Base-by-base conservation (phyloP, 1,140 invertebrate species). In the Macrostomum lignano region DNA sequence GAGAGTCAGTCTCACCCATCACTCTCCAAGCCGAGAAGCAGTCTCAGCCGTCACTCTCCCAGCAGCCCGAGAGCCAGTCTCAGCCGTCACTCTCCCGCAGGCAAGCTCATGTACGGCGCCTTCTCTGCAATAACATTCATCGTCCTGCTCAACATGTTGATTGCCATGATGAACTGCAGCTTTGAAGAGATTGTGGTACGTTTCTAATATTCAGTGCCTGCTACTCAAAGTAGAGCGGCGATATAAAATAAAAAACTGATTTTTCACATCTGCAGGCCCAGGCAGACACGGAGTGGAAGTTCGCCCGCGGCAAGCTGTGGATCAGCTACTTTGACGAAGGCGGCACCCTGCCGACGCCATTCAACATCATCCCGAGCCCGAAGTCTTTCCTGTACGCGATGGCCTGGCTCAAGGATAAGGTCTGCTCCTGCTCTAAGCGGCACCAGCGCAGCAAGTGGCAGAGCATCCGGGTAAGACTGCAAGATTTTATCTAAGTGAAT, bases 301-400 rank as follows among this genome's bases (percentile, higher is more conserved):
- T 93, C 58, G 86, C 86, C 1, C 64, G 86, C 4, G 51, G 53
- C 42, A 84, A 82, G 60, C 59, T 96, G 13, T 96, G 86, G 84
- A 86, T 94, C 44, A 88, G 79, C 54, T 94, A 86, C 59, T 94
- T 96, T 58, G 84, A 93, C 56, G 82, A 94, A 56, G 82, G 81
- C 10, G 79, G 74, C 5, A 93, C 84, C 1, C 71, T 74, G 17
- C 84, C 86, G 5, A 74, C 81, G 9, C 86, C 86, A 1, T 93
- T 94, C 55, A 96, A 94, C 62, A 73, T 46, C n/a, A 48, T 60
- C 26, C 55, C 55, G 13, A 53, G 46, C 37, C 56, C 55, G 10
- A 58, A 60, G 36, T 47, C 52, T 19, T 53, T 71, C 38, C n/a
- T n/a, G n/a, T n/a, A n/a, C n/a, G n/a, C n/a, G n/a, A n/a, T n/a